Conservation (phyloP, 2,113 vertebrate species). For the Panurus biarmicus region DNA sequence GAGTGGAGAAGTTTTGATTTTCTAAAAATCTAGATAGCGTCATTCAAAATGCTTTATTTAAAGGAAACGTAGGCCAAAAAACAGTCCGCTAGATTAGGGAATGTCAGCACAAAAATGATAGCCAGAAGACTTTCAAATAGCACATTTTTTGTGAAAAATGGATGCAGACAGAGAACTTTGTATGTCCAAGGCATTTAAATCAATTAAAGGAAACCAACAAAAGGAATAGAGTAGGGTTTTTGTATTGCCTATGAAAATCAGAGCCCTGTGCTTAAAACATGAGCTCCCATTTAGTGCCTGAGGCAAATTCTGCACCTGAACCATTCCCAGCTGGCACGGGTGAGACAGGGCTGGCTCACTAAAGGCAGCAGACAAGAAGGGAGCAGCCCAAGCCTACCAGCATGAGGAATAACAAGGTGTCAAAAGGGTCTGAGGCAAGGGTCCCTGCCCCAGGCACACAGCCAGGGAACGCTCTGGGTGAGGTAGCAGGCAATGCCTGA, state of each 20-base stretch:
- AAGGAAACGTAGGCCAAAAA: not conserved
- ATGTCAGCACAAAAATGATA: not conserved
- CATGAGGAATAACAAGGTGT: not conserved
- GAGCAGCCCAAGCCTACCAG: not conserved
- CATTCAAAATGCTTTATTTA: not conserved
- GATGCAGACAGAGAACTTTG: not conserved
- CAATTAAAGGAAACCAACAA: not conserved
- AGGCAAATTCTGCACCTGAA: not conserved
- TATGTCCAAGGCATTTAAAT: not conserved
- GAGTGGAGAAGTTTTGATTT: not conserved
- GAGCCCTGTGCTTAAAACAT: not conserved
- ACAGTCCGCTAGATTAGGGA: not conserved
- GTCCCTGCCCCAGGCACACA: not conserved
- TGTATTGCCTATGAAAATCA: not conserved
- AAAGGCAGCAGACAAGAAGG: not conserved
- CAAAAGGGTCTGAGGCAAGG: not conserved
- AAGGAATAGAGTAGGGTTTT: not conserved
- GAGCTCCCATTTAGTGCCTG: not conserved
- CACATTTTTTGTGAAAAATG: not conserved
- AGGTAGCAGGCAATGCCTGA: not conserved
- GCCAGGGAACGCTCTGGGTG: not conserved
- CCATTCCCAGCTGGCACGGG: rapidly evolving
- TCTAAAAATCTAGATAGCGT: not conserved
- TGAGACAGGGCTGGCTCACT: not conserved
- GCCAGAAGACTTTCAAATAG: not conserved